Evolutionary conservation across 1,140 invertebrate species (phyloP).

Genomic region (Saccostrea echinata): DNA sequence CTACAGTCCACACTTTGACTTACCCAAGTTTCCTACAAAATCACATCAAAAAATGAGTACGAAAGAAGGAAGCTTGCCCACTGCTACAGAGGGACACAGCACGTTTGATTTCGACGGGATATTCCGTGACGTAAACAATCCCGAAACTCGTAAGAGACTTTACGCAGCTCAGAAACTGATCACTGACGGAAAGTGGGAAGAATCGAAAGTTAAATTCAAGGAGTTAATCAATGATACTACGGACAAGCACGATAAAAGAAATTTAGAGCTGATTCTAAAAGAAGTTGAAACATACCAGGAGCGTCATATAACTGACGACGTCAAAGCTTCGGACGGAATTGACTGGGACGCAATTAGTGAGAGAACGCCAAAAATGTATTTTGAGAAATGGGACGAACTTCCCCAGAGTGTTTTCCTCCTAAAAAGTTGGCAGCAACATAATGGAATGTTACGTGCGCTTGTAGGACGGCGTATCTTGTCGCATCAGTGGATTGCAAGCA

Average conservation of each 20-base stretch:
- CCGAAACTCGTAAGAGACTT: constrained; percentile 54
- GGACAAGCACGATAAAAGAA: constrained; percentile 61
- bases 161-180: constrained; percentile 59
- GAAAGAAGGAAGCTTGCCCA: constrained; percentile 56
- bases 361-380: constrained; percentile 57
- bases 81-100: constrained; percentile 61
- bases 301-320: constrained; percentile 50
- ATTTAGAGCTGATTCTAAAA: constrained; percentile 56
- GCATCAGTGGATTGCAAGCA: constrained; percentile 63
- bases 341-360: constrained; percentile 57
- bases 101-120: constrained; percentile 65
- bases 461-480: constrained; percentile 66
- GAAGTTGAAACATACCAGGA: constrained; percentile 63
- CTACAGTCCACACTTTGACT: too few species aligned
- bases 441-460: constrained; percentile 45
- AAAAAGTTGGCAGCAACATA: constrained; percentile 49
- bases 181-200: constrained; percentile 57
- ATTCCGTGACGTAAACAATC: constrained; percentile 65
- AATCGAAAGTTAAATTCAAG: constrained; percentile 53
- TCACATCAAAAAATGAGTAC: not conserved
- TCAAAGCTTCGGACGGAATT: constrained; percentile 40
- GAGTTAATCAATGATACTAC: constrained; percentile 46
- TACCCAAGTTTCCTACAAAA: too few species aligned
- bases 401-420: constrained; percentile 67
- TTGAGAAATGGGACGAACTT: constrained; percentile 63